A percentile compares a stretch with the other conserved stretches of the same genome.
phyloP scores from a whole-genome alignment of 2,113 vertebrate species.

The Gymnobelideus leadbeateri region DNA sequence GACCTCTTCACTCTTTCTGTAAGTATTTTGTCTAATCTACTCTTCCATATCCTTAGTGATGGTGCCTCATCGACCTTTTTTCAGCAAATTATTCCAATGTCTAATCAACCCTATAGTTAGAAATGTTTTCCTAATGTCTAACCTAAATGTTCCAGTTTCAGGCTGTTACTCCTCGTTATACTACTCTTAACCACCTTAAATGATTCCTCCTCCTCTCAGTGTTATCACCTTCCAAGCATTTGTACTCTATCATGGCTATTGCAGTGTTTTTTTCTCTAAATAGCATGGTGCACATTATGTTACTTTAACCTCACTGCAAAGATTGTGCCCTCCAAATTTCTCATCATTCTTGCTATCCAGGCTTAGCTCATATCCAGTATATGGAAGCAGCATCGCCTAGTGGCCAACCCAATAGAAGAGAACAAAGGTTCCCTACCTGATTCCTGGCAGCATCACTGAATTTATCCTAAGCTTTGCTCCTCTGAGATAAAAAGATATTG shows the following conservation, averaged over 20 bases:
- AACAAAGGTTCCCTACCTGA: not conserved
- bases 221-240: constrained; percentile 34
- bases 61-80: constrained; percentile 59
- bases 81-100: constrained; percentile 71
- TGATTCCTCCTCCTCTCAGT: constrained; percentile 51
- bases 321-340: constrained; percentile 25
- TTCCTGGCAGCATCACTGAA: not conserved
- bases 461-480: not conserved
- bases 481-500: constrained; percentile 1
- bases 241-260: constrained; percentile 23
- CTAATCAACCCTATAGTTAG: constrained; percentile 61
- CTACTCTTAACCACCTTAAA: constrained; percentile 57
- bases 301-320: constrained; percentile 56
- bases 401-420: not conserved
- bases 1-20: constrained; percentile 42
- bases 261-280: constrained; percentile 44
- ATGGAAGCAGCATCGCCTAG: constrained; percentile 21
- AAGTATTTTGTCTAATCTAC: constrained; percentile 62
- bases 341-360: not conserved
- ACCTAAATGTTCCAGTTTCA: constrained; percentile 62
- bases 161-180: constrained; percentile 50
- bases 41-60: constrained; percentile 59
- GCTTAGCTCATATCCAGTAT: not conserved
- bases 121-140: constrained; percentile 64
- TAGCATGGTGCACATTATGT: constrained; percentile 41